phyloP scores from a whole-genome alignment of 2,113 vertebrate species.

The Morone chrysops region DNA sequence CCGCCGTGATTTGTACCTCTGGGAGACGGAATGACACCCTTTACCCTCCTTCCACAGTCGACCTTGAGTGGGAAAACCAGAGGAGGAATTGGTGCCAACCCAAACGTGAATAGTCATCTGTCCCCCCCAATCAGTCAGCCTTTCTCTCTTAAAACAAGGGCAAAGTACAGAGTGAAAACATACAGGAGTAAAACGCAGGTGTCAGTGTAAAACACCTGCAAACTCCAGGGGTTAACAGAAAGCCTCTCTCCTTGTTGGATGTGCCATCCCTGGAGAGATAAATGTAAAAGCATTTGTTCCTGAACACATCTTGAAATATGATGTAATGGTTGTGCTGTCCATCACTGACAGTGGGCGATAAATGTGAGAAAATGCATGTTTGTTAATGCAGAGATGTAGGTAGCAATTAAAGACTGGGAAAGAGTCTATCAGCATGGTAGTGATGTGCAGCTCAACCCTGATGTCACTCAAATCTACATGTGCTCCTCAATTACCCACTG shows the following conservation, averaged over 20 bases:
- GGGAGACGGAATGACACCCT: constrained; percentile 62
- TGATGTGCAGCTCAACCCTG: constrained; percentile 7
- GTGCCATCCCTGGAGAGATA: constrained; percentile 11
- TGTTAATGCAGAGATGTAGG: constrained; percentile 9
- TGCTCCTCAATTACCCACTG: constrained; percentile 1
- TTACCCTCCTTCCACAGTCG: constrained; percentile 48
- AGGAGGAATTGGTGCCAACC: constrained; percentile 61
- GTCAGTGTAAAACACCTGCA: constrained; percentile 40
- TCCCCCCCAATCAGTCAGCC: constrained; percentile 74
- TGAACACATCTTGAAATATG: constrained; percentile 36
- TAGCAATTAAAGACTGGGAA: neutral
- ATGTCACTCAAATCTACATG: neutral
- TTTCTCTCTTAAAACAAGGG: constrained; percentile 60
- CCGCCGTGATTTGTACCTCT: constrained; percentile 67
- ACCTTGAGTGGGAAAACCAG: constrained; percentile 70
- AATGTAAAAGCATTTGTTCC: constrained; percentile 20
- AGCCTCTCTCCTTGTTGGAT: constrained; percentile 24
- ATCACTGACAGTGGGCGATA: neutral
- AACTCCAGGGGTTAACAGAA: constrained; percentile 14
- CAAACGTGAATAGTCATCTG: constrained; percentile 79
- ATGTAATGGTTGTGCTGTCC: constrained; percentile 29
- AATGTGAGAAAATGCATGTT: constrained; percentile 7
- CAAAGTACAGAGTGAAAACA: constrained; percentile 44
- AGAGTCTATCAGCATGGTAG: neutral
- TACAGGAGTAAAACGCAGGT: constrained; percentile 33